Percentiles rank a stretch among this genome's conserved stretches.
Conservation (phyloP, 2,113 vertebrate species). For the Oxygymnocypris stewartii region DNA sequence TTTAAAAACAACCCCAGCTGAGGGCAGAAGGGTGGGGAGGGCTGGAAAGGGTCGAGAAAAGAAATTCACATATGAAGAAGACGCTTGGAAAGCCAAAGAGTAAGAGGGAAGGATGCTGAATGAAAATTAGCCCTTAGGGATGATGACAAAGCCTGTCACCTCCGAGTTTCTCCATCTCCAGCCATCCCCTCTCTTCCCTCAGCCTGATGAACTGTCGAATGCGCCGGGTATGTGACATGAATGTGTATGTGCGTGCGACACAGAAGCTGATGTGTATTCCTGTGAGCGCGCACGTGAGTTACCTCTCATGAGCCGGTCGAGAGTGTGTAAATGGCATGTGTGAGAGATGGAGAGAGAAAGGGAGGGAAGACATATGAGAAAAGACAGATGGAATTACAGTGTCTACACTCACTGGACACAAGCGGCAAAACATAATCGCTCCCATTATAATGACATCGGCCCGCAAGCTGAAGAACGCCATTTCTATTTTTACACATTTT, state of each 20-base stretch:
- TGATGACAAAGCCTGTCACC: slow-evolving; percentile 62
- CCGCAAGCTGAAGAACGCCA: neutral
- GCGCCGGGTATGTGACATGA: slow-evolving; percentile 11
- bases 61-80: slow-evolving; percentile 34
- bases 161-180: slow-evolving; percentile 49
- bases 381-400: slow-evolving; percentile 47
- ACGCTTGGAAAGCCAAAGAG: slow-evolving; percentile 28
- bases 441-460: neutral
- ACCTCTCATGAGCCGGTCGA: slow-evolving; percentile 12
- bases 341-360: neutral
- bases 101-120: slow-evolving; percentile 2
- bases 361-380: neutral
- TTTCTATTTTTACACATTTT: neutral
- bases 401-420: slow-evolving; percentile 10
- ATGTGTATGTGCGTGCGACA: slow-evolving; percentile 41
- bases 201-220: slow-evolving; percentile 51
- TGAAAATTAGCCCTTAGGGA: slow-evolving; percentile 54
- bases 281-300: neutral
- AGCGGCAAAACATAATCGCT: neutral
- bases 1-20: slow-evolving; percentile 67
- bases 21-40: no score
- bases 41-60: no score
- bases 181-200: slow-evolving; percentile 51
- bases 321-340: slow-evolving; percentile 37
- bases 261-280: slow-evolving; percentile 33